Percentiles rank a stretch among this genome's conserved stretches.
These are phyloP conservation scores for Calcarius ornatus DNA, from an alignment of 2,113 vertebrate species.

Conservation along the genomic window DNA sequence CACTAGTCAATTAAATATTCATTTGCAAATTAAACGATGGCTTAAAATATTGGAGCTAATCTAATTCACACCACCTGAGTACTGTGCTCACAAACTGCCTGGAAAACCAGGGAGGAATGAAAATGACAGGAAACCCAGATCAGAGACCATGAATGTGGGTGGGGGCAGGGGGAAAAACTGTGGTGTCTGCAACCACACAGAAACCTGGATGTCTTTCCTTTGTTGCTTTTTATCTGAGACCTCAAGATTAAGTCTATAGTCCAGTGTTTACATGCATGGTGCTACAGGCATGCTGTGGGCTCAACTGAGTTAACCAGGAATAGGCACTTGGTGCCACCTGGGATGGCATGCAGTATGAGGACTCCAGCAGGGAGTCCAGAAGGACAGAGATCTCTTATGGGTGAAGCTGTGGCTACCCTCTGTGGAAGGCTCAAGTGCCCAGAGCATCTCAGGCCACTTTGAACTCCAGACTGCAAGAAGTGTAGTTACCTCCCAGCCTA, in stretches of 20 bases:
- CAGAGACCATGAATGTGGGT: background rate
- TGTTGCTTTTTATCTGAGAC: background rate
- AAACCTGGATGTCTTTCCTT: background rate
- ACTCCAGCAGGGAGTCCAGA: background rate
- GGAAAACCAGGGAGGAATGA: background rate
- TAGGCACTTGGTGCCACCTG: background rate
- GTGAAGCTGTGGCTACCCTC: background rate
- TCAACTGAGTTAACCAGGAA: background rate
- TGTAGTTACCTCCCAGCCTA: background rate
- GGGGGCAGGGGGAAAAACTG: rapidly evolving
- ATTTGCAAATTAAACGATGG: constrained; percentile 21
- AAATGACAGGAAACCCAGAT: background rate
- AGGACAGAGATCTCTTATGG: background rate
- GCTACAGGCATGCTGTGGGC: background rate
- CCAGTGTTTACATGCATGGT: background rate
- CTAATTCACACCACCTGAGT: background rate
- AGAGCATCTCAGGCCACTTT: background rate
- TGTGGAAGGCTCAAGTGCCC: background rate
- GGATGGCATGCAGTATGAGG: background rate
- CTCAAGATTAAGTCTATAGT: background rate
- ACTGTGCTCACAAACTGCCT: background rate
- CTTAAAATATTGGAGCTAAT: constrained; percentile 15
- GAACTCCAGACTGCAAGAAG: background rate
- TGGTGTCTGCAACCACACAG: background rate
- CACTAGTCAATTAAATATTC: background rate